These are phyloP conservation scores for Hippopotamyrus pictus DNA, from an alignment of 2,797 vertebrate genomes.

Conservation along the genomic window DNA sequence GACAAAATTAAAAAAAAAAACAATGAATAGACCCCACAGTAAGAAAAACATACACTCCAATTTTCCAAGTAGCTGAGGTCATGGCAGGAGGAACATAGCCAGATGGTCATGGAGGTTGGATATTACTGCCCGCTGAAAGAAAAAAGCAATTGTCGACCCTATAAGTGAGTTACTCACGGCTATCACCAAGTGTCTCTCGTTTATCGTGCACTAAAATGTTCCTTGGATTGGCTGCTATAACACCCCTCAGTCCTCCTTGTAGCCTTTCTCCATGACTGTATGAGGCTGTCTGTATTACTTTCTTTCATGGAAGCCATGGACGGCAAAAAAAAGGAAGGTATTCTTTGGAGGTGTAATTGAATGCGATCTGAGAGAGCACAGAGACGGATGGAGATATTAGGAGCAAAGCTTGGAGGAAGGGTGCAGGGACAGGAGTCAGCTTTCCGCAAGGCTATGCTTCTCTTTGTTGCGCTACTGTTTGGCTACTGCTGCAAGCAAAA, in stretches of 20 bases:
- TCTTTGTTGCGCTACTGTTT: conserved; percentile 39
- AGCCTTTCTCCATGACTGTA: neutral
- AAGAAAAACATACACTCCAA: conserved; percentile 38
- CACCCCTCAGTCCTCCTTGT: neutral
- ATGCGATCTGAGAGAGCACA: conserved; percentile 21
- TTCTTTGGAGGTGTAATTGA: conserved; percentile 37
- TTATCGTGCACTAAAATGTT: conserved; percentile 38
- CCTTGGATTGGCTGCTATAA: neutral
- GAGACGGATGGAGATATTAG: neutral
- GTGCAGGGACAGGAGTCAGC: neutral
- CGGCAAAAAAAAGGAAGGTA: conserved; percentile 21
- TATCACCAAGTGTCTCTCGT: conserved; percentile 53
- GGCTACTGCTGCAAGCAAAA: conserved; percentile 47
- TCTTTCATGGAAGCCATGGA: neutral
- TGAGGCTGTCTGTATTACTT: neutral
- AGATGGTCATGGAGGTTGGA: conserved; percentile 45
- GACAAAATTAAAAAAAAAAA: conserved; percentile 6
- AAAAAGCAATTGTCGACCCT: conserved; percentile 57
- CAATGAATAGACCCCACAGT: conserved; percentile 20
- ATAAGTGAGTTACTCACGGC: conserved; percentile 49
- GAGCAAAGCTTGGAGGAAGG: neutral
- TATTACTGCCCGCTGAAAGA: conserved; percentile 50
- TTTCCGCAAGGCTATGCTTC: conserved; percentile 18
- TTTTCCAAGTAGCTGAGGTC: neutral
- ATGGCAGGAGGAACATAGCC: neutral